Evolutionary conservation across 2,113 vertebrate species (phyloP).

Genomic region (Pholis gunnellus): DNA sequence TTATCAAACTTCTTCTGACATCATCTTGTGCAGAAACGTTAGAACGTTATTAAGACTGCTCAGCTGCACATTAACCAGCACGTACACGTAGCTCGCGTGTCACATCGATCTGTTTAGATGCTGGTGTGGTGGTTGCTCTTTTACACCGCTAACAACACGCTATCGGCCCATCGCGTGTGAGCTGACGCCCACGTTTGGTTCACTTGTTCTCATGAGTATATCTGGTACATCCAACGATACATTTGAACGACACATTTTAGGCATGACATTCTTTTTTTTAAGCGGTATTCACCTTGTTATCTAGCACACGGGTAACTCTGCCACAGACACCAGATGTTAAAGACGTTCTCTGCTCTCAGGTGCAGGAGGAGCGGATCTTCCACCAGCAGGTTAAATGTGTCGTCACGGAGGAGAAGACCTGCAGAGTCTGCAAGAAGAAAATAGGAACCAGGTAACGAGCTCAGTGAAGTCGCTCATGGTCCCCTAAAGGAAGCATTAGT

Average conservation of each 20-base stretch:
- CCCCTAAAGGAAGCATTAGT: background rate
- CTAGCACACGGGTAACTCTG: too few species aligned
- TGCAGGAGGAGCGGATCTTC: conserved; percentile 97
- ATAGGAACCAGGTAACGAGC: conserved; percentile 94
- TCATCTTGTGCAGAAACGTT: background rate
- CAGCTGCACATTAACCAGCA: background rate
- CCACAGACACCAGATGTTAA: background rate
- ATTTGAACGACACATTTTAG: background rate
- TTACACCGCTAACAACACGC: background rate
- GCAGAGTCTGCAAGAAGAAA: conserved; percentile 98
- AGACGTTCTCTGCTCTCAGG: conserved; percentile 76
- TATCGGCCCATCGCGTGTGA: background rate
- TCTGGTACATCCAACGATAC: background rate
- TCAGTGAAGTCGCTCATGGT: too few species aligned
- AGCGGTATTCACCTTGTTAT: background rate
- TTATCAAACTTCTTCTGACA: background rate
- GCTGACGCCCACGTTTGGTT: background rate
- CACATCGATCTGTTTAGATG: background rate
- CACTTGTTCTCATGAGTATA: background rate
- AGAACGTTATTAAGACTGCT: background rate
- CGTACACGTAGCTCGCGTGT: background rate
- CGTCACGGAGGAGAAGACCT: conserved; percentile 98
- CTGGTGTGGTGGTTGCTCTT: background rate
- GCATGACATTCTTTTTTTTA: background rate
- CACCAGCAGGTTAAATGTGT: conserved; percentile 99